Conservation (phyloP, 2,113 vertebrate genomes). For the Vulpes vulpes region DNA sequence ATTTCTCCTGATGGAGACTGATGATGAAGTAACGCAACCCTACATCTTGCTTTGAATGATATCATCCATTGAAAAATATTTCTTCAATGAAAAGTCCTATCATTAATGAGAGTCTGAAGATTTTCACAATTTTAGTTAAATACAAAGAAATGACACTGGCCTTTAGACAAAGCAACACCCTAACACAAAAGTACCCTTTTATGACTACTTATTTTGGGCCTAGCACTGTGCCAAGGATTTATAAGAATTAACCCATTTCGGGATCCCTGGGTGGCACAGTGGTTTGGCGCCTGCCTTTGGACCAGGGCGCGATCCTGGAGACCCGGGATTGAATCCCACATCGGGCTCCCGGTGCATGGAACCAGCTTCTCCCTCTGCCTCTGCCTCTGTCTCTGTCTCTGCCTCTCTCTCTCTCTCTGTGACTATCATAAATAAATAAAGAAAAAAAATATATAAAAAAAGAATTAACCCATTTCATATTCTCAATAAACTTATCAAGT, state of each 20-base stretch:
- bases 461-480: not conserved
- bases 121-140: not conserved
- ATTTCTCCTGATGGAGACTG: not conserved
- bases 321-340: no score
- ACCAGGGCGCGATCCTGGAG: no score
- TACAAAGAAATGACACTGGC: not conserved
- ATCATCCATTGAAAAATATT: not conserved
- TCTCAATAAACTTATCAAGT: not conserved
- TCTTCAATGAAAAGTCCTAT: not conserved
- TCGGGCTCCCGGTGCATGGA: no score
- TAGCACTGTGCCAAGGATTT: not conserved
- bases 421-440: no score
- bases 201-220: not conserved
- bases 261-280: no score
- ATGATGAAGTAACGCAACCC: not conserved
- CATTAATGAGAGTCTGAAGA: not conserved
- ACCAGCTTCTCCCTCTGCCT: no score
- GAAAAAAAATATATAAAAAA: no score
- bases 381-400: no score
- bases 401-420: no score
- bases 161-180: not conserved
- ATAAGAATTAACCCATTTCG: not conserved
- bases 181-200: not conserved
- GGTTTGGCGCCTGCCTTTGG: no score
- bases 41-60: not conserved